Percentiles rank a stretch among this genome's conserved stretches.
These are phyloP conservation scores for Athene cunicularia DNA, from an alignment of 2,113 vertebrate genomes.

Conservation along the genomic window DNA sequence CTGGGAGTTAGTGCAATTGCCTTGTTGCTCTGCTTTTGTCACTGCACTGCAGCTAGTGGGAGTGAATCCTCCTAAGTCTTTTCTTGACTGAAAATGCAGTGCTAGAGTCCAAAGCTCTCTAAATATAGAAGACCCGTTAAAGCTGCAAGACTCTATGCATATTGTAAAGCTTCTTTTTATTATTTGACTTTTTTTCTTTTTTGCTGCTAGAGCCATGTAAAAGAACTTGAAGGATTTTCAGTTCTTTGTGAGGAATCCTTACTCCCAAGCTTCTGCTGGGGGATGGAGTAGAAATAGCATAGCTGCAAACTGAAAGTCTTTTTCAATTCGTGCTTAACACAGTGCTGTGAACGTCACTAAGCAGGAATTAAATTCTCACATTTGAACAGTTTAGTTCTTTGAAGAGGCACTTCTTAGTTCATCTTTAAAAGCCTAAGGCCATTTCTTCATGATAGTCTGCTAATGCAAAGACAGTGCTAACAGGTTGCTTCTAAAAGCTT, in stretches of 20 bases:
- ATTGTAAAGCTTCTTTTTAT: background rate
- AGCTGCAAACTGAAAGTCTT: background rate
- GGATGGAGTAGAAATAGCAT: background rate
- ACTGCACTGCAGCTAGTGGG: background rate
- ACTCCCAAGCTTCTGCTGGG: background rate
- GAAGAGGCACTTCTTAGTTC: background rate
- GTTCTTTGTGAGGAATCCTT: background rate
- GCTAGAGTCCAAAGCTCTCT: background rate
- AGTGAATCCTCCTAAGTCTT: background rate
- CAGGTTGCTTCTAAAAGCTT: constrained; percentile 25
- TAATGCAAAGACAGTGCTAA: constrained; percentile 23
- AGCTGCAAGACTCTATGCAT: rapidly evolving
- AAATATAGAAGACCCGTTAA: background rate
- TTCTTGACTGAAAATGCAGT: background rate
- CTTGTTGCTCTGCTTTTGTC: background rate
- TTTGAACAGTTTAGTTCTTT: background rate
- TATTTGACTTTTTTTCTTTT: background rate
- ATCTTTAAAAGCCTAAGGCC: constrained; percentile 5
- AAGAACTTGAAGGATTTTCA: background rate
- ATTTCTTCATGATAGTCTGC: background rate
- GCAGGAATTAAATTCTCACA: background rate
- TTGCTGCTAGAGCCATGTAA: background rate
- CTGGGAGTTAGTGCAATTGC: background rate
- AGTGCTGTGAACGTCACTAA: background rate
- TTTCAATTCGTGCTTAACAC: background rate